Percentiles rank a stretch among this genome's conserved stretches.
phyloP scores from a whole-genome alignment of 1,140 invertebrate genomes.

The Procambarus clarkii region DNA sequence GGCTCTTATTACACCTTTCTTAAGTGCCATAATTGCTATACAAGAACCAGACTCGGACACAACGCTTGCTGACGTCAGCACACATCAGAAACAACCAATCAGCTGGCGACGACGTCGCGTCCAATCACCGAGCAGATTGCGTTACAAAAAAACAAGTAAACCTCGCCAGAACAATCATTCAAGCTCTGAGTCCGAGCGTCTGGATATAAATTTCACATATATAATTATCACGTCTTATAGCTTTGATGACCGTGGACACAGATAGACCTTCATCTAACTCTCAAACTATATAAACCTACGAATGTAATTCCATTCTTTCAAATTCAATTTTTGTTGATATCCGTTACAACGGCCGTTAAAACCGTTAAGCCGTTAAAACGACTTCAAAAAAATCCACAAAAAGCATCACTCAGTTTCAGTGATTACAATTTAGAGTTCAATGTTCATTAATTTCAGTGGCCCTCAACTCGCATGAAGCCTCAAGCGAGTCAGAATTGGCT shows the following conservation, averaged over 20 bases:
- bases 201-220: background rate
- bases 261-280: background rate
- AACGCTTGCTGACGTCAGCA: background rate
- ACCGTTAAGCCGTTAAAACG: too few species aligned
- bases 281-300: background rate
- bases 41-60: background rate
- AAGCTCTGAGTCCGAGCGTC: background rate
- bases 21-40: slow-evolving; percentile 22
- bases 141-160: background rate
- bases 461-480: too few species aligned
- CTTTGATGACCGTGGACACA: slow-evolving; percentile 61
- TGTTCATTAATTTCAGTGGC: too few species aligned
- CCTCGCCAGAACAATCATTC: background rate
- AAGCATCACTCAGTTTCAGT: too few species aligned
- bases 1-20: background rate
- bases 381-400: too few species aligned
- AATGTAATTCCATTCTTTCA: too few species aligned
- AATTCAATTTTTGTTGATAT: background rate
- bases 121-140: background rate
- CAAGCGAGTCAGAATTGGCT: background rate
- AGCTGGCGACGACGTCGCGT: background rate
- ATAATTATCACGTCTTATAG: slow-evolving; percentile 47
- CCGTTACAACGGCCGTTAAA: too few species aligned
- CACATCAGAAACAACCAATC: background rate
- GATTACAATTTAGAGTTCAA: too few species aligned